A percentile compares a stretch with the other conserved stretches of the same genome.
These are phyloP conservation scores for Oreochromis mossambicus DNA, from an alignment of 2,797 vertebrate species.

Conservation along the genomic window DNA sequence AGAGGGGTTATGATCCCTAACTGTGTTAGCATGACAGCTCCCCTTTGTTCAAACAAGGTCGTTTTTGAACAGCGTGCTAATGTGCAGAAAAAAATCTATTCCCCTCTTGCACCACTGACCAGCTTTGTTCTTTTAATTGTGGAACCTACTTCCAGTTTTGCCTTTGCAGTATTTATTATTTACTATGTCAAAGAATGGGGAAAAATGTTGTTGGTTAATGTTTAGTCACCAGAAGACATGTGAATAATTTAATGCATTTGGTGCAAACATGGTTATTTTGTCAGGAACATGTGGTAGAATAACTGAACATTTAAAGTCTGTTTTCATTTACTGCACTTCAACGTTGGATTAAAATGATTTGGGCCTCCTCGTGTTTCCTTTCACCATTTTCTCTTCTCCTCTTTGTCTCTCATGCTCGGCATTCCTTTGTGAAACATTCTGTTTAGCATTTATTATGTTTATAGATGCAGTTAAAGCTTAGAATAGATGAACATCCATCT, in stretches of 20 bases:
- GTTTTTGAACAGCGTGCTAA: background rate
- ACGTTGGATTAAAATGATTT: background rate
- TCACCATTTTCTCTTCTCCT: background rate
- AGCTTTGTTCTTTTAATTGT: background rate
- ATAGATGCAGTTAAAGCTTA: constrained; percentile 15
- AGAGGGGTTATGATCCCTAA: background rate
- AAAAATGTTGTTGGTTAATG: background rate
- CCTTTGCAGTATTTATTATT: background rate
- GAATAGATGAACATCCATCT: constrained; percentile 27
- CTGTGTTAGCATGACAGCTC: background rate
- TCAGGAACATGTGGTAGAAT: background rate
- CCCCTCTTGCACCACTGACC: background rate
- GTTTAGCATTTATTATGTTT: constrained; percentile 38
- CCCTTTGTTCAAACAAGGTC: background rate
- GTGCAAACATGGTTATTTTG: background rate
- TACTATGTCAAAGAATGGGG: background rate
- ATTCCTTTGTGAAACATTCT: background rate
- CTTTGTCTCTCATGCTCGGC: background rate
- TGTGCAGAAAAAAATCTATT: background rate
- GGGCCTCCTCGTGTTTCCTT: background rate
- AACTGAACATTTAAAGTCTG: background rate
- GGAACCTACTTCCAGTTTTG: background rate
- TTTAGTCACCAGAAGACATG: background rate
- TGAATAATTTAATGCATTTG: background rate
- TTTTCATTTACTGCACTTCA: background rate